Percentiles rank a stretch among this genome's conserved stretches.
Conservation (phyloP, 2,797 vertebrate genomes). For the Argyrosomus regius region DNA sequence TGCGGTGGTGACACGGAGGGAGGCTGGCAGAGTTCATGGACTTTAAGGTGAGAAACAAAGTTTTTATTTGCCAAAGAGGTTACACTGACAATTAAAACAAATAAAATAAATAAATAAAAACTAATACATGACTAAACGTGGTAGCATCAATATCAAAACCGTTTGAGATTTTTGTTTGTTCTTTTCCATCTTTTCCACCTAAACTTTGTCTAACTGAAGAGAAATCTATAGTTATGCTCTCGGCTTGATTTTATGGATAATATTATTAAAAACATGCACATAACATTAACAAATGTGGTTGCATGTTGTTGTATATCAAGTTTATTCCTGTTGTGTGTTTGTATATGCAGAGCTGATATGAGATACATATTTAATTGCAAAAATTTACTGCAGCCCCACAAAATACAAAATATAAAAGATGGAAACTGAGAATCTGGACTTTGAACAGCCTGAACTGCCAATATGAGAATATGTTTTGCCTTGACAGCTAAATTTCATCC, state of each 20-base stretch:
- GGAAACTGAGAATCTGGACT: too few relatives aligned
- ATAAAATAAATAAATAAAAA: too few relatives aligned
- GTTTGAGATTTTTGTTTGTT: neutral
- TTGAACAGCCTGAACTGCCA: too few relatives aligned
- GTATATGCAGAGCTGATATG: too few relatives aligned
- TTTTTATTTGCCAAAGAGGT: neutral
- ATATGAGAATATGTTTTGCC: slow-evolving; percentile 7
- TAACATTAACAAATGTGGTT: neutral
- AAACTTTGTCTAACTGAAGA: too few relatives aligned
- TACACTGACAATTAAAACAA: neutral
- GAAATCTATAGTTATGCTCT: too few relatives aligned
- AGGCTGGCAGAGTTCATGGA: neutral
- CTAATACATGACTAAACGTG: neutral
- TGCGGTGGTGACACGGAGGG: neutral
- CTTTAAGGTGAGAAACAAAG: slow-evolving; percentile 12
- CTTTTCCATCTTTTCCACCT: too few relatives aligned
- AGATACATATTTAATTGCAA: too few relatives aligned
- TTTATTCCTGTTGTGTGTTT: neutral
- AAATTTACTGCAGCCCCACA: too few relatives aligned
- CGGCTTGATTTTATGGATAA: neutral
- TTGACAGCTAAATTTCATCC: slow-evolving; percentile 12
- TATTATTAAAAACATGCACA: neutral
- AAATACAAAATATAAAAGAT: too few relatives aligned
- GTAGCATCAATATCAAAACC: neutral
- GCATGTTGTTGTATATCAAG: neutral